Evolutionary conservation across 2,888 invertebrate species (phyloP), one percentile per base, ranked within the genome.

Genomic region (Taenaris catops): DNA sequence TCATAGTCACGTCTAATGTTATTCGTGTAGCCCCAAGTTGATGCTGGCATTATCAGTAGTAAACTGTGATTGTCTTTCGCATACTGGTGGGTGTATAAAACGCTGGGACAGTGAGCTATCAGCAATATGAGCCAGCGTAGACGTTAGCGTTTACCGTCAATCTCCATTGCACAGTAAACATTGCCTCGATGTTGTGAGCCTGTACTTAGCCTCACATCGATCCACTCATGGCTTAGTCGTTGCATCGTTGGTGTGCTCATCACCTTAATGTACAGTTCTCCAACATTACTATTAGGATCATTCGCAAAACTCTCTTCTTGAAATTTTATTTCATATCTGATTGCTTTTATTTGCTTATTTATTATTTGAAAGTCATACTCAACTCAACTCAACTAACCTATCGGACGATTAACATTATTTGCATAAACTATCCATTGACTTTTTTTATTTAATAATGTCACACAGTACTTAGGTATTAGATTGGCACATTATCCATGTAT

Each of bases 201-300:
- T 71, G 66, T 73, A 68, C 58, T 53, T 74, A 78, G 78, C 57
- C 70, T 71, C 79, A 72, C 73, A 63, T 63, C 49, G 63, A 67
- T 44, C 58, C 70, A 68, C 72, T 66, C 78, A 81, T 76, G 81
- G 81, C 84, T 84, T 84, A 70, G 80, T 75, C 50, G 67, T 73
- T 71, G 58, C 81, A 83, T 84, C 61, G 63, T 81, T 62, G 75
- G 73, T 80, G 81, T 80, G 62, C 64, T 51, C 63, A 66, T 65
- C 58, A 55, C 52, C 48, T 58, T 49, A 60, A 55, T 72, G 70
- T 73, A 73, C 61, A 72, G 58, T 58, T 53, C 55, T 63, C 49
- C 38, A 48, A 58, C 67, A 68, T 65, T 60, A 61, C 58, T 63
- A 58, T 58, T 72, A 63, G 71, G 71, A 68, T 65, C 67, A 57